Conservation (phyloP, 2,113 vertebrate species). For the Leucopternis melanops region DNA sequence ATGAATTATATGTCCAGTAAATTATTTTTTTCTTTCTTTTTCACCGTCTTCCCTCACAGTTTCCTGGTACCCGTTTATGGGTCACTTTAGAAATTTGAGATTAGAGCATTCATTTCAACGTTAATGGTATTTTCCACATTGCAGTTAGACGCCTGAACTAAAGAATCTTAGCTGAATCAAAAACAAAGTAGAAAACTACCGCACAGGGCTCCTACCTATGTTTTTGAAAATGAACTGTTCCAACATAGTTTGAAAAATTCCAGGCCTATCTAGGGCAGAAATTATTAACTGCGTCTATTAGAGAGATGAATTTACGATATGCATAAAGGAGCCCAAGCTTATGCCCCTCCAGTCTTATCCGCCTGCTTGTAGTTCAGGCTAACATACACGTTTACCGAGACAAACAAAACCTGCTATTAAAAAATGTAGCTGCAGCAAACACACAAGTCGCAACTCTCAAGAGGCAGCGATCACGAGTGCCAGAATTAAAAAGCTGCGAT, state of each 20-base stretch:
- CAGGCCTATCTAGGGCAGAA: slow-evolving; percentile 7
- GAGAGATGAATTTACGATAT: not conserved
- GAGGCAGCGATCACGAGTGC: not conserved
- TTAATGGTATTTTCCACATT: not conserved
- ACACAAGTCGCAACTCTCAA: not conserved
- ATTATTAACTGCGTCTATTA: not conserved
- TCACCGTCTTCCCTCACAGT: not conserved
- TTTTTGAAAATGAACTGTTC: not conserved
- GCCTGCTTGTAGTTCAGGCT: not conserved
- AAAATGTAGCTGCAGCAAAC: not conserved
- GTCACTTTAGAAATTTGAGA: not conserved
- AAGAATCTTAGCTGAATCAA: not conserved
- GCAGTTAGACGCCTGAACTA: not conserved
- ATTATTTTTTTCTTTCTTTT: not conserved
- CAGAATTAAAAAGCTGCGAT: not conserved
- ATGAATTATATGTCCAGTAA: not conserved
- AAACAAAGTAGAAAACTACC: not conserved
- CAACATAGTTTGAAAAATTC: not conserved
- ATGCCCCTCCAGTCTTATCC: not conserved
- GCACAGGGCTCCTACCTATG: not conserved
- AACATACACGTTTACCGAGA: not conserved
- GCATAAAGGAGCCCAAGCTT: not conserved
- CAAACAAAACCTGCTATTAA: not conserved
- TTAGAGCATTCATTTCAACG: not conserved
- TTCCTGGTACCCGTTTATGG: not conserved